Percentiles rank a stretch among this genome's conserved stretches.
Conservation (phyloP, 2,797 vertebrate species). For the Sciaenops ocellatus region DNA sequence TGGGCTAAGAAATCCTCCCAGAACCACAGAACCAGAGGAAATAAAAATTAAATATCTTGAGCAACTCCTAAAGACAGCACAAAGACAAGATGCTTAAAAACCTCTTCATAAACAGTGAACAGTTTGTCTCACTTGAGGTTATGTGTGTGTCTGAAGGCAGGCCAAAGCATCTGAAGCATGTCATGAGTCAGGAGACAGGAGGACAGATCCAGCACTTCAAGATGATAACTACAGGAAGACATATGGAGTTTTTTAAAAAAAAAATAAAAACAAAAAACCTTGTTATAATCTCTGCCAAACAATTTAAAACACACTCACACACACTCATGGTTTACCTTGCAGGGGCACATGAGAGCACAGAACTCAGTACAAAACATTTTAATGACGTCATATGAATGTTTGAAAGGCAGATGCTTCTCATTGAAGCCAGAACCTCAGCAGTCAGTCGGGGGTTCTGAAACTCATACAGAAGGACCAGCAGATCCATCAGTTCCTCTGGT, state of each 20-base stretch:
- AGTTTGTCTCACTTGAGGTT: conserved; percentile 91
- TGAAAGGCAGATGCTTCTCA: conserved; percentile 87
- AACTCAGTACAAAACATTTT: conserved; percentile 92
- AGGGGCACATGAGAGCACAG: conserved; percentile 88
- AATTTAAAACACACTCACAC: too few species aligned
- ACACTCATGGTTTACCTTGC: conserved; percentile 72
- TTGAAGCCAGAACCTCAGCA: conserved; percentile 89
- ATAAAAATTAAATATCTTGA: not conserved
- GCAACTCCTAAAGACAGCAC: not conserved
- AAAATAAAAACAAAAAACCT: not conserved
- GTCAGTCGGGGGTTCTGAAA: conserved; percentile 96
- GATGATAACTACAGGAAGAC: conserved; percentile 70
- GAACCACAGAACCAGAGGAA: not conserved
- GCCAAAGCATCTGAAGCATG: conserved; percentile 86
- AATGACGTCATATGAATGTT: conserved; percentile 93
- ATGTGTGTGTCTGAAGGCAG: conserved; percentile 89
- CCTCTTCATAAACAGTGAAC: not conserved
- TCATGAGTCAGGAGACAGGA: conserved; percentile 90
- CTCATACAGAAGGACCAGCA: conserved; percentile 95
- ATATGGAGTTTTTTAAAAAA: not conserved
- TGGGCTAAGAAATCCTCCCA: too few species aligned
- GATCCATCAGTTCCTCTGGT: conserved; percentile 93
- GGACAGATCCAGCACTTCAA: conserved; percentile 91
- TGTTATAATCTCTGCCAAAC: too few species aligned
- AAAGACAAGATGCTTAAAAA: too few species aligned